Evolutionary conservation across 2,888 invertebrate species (phyloP), one percentile per base, ranked within the genome.

Genomic region (Brachynemurus nebulosus): DNA sequence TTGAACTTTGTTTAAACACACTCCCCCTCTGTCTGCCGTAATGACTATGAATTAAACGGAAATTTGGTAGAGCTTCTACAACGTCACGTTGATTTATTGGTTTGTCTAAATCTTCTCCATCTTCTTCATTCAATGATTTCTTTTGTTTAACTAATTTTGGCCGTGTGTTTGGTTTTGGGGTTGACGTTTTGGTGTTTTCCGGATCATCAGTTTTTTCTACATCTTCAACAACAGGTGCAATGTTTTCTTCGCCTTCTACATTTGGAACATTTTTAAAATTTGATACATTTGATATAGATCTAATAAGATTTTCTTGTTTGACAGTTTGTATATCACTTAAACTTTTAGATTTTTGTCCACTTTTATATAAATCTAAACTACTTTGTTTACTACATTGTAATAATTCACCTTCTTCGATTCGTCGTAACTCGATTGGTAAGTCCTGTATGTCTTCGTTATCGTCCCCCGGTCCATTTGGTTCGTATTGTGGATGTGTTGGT

Each of bases 81-180:
- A 76, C 61, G 51, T 71, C 72, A 57, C 75, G 74, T 75, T 81
- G 80, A 58, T 82, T 83, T 14, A 78, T 77, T 2, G 74, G 75
- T 58, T 76, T 73, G 53, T 76, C 77, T 30, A 76, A 62, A 47
- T 76, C 76, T 6, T 76, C 76, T 0, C 71, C 74, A 50, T 72
- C 76, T 56, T 86, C 85, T 57, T 84, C 81, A 58, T 84, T 79
- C 47, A 88, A 76, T 1, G 85, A 84, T 62, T 84, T 80, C 64
- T 89, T 89, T 64, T 89, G 89, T 65, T 89, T 89, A 9, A 88
- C 85, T 41, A 89, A 70, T 54, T 78, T 75, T 16, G 88, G 88
- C 58, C 74, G 74, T 18, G 51, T 53, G 45, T 58, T 49, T 45
- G 54, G 52, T 45, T 46, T 53, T 48, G 49, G 55, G 11, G 50